Base-by-base conservation (phyloP, 2,113 vertebrate species). In the Dasyornis broadbenti region DNA sequence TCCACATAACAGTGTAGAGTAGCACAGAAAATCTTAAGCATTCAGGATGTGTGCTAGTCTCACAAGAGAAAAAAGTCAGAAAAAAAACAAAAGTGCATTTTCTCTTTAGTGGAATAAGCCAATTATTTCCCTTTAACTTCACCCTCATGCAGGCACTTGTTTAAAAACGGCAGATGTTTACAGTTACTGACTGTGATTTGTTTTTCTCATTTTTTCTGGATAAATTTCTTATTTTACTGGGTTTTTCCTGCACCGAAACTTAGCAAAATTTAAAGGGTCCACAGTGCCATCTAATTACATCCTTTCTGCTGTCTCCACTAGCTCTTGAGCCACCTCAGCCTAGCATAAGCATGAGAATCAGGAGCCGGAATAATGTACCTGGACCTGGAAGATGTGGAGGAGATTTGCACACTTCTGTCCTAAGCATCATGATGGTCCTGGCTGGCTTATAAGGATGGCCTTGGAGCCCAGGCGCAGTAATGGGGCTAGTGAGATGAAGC, bases 91-190 rank as follows among this genome's bases (percentile, higher is more conserved):
- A 37, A 79, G 50, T 42, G 20, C 28, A n/a, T 83, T 93, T 90
- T 93, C 60, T 85, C 80, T 82, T 77, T 28, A 66, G 68, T 89
- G 64, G 59, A 83, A 54, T 77, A 77, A 92, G 50, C n/a, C 60
- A 59, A 42, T 88, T 92, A 50, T 13, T 95, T 95, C 56, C 68
- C 54, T 93, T 90, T 84, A 92, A 61, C 92, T 91, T 94, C 71
- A 63, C 33, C 40, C 37, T 90, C 40, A 16, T 90, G 64, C 79
- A 83, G 88, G 23, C 76, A 57, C 71, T 88, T 95, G 71, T 86
- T 90, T 96, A 81, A 94, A 89, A 94, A 45, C 9, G 24, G 50
- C 71, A 70, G 77, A 63, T 95, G 79, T 93, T 96, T 96, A 89
- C 68, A 69, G 54, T 94, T 95, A 76, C 63, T 66, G 81, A 45